Evolutionary conservation across 2,797 vertebrate genomes (phyloP), one percentile per base, ranked within the genome.

Genomic region (Sternarchorhynchus goeldii): DNA sequence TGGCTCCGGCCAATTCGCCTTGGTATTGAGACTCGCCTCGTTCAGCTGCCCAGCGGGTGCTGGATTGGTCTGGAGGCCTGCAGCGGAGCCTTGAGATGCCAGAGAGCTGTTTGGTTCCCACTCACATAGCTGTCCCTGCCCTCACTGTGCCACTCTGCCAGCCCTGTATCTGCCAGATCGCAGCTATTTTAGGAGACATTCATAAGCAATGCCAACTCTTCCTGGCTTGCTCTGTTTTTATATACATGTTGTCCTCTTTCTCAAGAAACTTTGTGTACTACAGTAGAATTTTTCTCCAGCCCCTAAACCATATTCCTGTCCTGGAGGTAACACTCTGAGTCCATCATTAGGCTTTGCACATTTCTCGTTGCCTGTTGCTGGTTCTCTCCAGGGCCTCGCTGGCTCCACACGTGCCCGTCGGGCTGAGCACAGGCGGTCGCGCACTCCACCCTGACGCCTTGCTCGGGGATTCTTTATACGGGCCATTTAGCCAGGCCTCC

Each of bases 41-140:
- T 36, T 80, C 20, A 2, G 57, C 64, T 55, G 20, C 71, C 64
- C 74, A 77, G 79, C 39, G 59, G 64, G 62, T 53, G 72, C 60
- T 32, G 76, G 80, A 82, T 73, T 58, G 71, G 39, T 79, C 67
- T 76, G 20, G 59, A 81, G 56, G 73, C 75, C 41, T 71, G 60
- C 21, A 69, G 69, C 77, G 71, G 31, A 72, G 84, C 66, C 77
- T 78, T 70, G 80, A 76, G 64, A 32, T 84, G 82, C 80, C 82
- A 85, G 84, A 75, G 80, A 72, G 59, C 59, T 45, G 81, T 81
- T 83, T 81, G 82, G 80, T 82, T 84, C 70, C 2, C 80, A 73
- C 76, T 83, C 79, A 77, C 75, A 75, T 77, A 76, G 72, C 72
- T 80, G 80, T 82, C 77, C 76, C 68, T 75, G 74, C 67, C 75